Evolutionary conservation across 2,888 invertebrate genomes (phyloP), one percentile per base, ranked within the genome.

Genomic region (Acanthococcus lagerstroemiae): DNA sequence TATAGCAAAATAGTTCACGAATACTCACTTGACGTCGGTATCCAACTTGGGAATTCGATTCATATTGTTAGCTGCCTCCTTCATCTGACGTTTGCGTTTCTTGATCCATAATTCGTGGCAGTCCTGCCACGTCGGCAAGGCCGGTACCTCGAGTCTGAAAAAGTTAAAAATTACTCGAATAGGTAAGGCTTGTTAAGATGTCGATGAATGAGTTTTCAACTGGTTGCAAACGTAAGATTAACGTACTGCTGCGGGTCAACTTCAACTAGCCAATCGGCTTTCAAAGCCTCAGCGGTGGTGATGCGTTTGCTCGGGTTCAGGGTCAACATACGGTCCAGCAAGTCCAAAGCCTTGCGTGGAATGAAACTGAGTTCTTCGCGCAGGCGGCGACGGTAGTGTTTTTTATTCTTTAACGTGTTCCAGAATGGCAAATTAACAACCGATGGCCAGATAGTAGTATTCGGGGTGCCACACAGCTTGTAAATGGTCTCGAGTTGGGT

Each of bases 51-150:
- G n/a, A n/a, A n/a, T n/a, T n/a, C n/a, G n/a, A n/a, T n/a, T n/a
- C n/a, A n/a, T n/a, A n/a, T 22, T 68, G 1, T 55, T 25, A 6
- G 66, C 57, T 74, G 87, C 88, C 73, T 91, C 90, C 52, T 88
- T 81, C 74, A 89, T 82, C 75, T 89, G 89, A 27, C 86, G 81
- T 72, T 93, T 85, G n/a, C 94, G 84, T 76, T 90, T 91, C 78
- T 99, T 99, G 73, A 94, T 93, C 96, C 97, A 99, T 74, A 99
- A 82, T 78, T 99, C 99, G 79, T 99, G 97, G 76, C 99, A 99
- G 78, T 99, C 97, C 78, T 99, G 96, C 87, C 92, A 92, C 27
- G 88, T 90, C 0, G 96, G 96, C 70, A 97, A 78, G 76, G 86
- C 85, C 0, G 90, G 89, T 1, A 86, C 85, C 57, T 86, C 81